These are phyloP conservation scores for Hydrophis major DNA, from an alignment of 2,797 vertebrate genomes.

Conservation along the genomic window DNA sequence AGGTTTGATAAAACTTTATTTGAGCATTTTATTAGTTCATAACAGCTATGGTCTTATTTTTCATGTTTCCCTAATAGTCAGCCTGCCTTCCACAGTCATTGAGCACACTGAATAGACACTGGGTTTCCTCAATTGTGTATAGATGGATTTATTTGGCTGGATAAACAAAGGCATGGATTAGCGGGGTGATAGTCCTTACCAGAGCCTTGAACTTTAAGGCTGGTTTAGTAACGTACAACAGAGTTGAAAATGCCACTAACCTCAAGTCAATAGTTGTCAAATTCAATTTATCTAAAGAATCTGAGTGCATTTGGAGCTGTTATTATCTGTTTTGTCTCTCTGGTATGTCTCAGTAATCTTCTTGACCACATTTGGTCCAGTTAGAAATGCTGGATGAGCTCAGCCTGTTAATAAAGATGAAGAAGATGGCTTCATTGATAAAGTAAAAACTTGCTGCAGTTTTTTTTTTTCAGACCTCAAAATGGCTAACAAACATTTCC, in stretches of 20 bases:
- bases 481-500: background rate
- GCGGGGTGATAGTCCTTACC: background rate
- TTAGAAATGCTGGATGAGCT: background rate
- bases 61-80: background rate
- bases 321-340: background rate
- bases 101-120: background rate
- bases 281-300: background rate
- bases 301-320: background rate
- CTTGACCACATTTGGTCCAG: background rate
- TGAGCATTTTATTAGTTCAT: too few relatives aligned
- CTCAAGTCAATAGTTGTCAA: background rate
- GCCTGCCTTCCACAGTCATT: background rate
- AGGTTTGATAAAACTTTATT: too few relatives aligned
- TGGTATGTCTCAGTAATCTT: background rate
- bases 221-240: background rate
- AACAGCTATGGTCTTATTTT: background rate
- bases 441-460: background rate
- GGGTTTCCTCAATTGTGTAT: background rate
- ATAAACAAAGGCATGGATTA: background rate
- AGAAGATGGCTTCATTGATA: background rate
- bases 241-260: background rate
- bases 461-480: background rate
- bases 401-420: background rate
- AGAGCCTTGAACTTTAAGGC: background rate
- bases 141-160: background rate